Base-by-base conservation (phyloP, 1,140 invertebrate species). In the Pogonognathellus flavescens region DNA sequence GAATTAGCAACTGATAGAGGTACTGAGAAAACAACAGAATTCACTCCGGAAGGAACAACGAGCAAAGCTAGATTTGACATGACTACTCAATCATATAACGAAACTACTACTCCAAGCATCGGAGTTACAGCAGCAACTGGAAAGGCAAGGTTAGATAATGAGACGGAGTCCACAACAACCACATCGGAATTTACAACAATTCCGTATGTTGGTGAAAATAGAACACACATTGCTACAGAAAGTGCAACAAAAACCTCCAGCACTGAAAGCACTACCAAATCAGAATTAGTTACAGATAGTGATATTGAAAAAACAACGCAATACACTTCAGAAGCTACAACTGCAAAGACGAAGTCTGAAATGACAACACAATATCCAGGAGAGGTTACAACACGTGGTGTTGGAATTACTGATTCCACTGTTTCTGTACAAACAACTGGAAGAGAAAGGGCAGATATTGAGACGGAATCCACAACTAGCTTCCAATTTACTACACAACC, bases 171-270 rank as follows among this genome's bases (percentile, higher is more conserved):
- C 16, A 55, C 9, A 55, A 55, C 11, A 55, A 11, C 10, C 53
- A 66, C 0, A 9, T 25, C 62, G 5, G 25, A 14, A 14, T 31
- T 13, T 20, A 53, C 55, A 16, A 60, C 66, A 53, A 57, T 18
- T 49, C 49, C 18, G 1, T 57, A 55, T 66, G 18, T 6, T 14
- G 70, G n/a, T 50, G 83, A 85, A 72, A 80, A 53, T 49, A 81
- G 59, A 13, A 52, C 14, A 20, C 49, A 18, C 20, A 85, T 16
- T 70, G 22, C 20, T 52, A 72, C 60, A 8, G 55, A 41, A 41
- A 6, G 31, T 41, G 31, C 6, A 1, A 41, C 31, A 41, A 41
- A 41, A 41, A 1, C 31, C 1, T 6, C 1, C 31, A 41, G 31
- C 31, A 41, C 31, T 3, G 31, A 41, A 41, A 41, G 84, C 41